Evolutionary conservation across 2,113 vertebrate species (phyloP), one percentile per base, ranked within the genome.

Genomic region (Dascyllus trimaculatus): DNA sequence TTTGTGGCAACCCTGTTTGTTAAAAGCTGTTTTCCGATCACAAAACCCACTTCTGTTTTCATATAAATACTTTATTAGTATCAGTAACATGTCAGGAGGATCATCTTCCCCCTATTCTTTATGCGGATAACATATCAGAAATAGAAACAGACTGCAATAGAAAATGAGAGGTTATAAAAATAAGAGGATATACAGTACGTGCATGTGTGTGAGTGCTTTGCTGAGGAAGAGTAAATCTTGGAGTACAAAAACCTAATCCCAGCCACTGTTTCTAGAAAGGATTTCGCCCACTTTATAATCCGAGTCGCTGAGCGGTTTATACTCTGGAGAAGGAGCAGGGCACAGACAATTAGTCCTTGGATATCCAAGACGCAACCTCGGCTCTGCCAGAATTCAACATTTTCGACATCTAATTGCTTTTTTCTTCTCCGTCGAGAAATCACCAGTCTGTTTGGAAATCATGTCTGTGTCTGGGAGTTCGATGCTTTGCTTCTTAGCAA

Each of bases 21-120:
- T 22, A 19, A 40, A 56, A 52, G 25, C 53, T 51, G 5, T 53
- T 62, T 29, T 54, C 38, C 19, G 10, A 78, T 59, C 57, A 80
- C 59, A 53, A 63, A 46, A 49, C 35, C 19, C 35, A 22, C 26
- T 57, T 70, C 21, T 78, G 54, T 78, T 72, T 83, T 80, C 26
- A 75, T 88, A 93, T 93, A 94, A 93, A 94, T 92, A 93, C 83
- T 91, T 93, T 94, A 92, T 94, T 93, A 92, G 90, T 88, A 80
- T 85, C 60, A 71, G 78, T 80, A 88, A 87, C 77, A 83, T 81
- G 78, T 74, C 46, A 63, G 63, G 66, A 77, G 81, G 67, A 29
- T 56, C 11, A 21, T 69, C 1, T 63, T 15, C 69, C 32, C 52
- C 70, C 64, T 58, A 65, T 43, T 68, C 32, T 77, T 70, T 59